These are phyloP conservation scores for Tenebrio molitor DNA, from an alignment of 1,140 invertebrate species.

Conservation along the genomic window DNA sequence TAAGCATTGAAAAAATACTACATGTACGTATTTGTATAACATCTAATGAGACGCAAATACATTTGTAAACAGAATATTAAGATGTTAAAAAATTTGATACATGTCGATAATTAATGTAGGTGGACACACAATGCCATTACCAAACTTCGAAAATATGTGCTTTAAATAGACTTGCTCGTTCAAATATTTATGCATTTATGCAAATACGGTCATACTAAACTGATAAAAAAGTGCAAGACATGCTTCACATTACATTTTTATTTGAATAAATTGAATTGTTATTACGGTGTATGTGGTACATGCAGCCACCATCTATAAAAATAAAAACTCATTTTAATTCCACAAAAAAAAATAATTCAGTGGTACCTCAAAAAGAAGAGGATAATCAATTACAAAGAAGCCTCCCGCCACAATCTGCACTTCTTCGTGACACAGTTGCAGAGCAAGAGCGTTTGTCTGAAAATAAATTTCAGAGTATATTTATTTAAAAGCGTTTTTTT, in stretches of 20 bases:
- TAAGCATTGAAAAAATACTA: no score
- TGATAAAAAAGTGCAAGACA: no score
- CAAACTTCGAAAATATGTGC: no score
- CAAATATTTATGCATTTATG: no score
- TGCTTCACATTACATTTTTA: background rate
- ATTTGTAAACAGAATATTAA: no score
- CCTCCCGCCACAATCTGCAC: conserved; percentile 1
- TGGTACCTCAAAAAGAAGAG: conserved; percentile 10
- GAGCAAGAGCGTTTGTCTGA: conserved; percentile 7
- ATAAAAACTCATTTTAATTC: background rate
- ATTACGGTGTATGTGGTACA: background rate
- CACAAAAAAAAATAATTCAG: background rate
- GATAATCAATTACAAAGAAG: conserved; percentile 1
- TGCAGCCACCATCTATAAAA: background rate
- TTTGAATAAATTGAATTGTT: background rate
- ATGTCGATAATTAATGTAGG: no score
- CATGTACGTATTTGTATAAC: no score
- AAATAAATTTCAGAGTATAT: background rate
- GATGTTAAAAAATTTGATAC: no score
- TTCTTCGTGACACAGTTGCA: conserved; percentile 9
- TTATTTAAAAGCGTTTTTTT: background rate
- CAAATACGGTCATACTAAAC: no score
- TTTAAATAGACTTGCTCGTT: no score
- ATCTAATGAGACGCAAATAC: no score
- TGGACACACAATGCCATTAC: no score